Conservation (phyloP, 2,888 invertebrate species). For the Diarsia rubi region DNA sequence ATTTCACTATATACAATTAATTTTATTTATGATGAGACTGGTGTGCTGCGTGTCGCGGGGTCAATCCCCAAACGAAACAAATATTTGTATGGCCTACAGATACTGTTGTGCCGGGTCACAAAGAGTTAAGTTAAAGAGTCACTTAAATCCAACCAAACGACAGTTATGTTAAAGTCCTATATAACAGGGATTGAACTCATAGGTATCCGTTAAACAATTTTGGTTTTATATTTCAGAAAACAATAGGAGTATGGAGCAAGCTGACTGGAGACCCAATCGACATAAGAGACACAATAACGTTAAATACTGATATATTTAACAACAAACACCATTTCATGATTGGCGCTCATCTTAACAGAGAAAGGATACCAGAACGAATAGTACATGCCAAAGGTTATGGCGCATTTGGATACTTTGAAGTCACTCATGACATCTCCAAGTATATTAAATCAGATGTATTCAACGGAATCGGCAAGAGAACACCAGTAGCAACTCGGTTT, state of each 20-base stretch:
- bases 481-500: slow-evolving; percentile 90
- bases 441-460: slow-evolving; percentile 92
- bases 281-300: slow-evolving; percentile 87
- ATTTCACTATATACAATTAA: background rate
- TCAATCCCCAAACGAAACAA: too few relatives aligned
- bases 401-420: slow-evolving; percentile 95
- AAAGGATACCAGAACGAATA: slow-evolving; percentile 97
- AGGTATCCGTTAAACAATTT: background rate
- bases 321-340: slow-evolving; percentile 91
- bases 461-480: slow-evolving; percentile 90
- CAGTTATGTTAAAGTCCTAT: background rate
- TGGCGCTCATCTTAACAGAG: slow-evolving; percentile 93
- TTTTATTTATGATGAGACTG: too few relatives aligned
- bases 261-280: slow-evolving; percentile 93
- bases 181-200: background rate
- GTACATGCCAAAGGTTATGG: slow-evolving; percentile 98
- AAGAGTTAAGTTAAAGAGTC: background rate
- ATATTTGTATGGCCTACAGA: too few relatives aligned
- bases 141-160: background rate
- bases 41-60: too few relatives aligned
- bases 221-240: slow-evolving; percentile 24
- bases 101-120: too few relatives aligned
- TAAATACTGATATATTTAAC: slow-evolving; percentile 70
- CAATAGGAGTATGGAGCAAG: slow-evolving; percentile 40
- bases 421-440: slow-evolving; percentile 94